Evolutionary conservation across 2,888 invertebrate species (phyloP).

Genomic region (Stramonita haemastoma): DNA sequence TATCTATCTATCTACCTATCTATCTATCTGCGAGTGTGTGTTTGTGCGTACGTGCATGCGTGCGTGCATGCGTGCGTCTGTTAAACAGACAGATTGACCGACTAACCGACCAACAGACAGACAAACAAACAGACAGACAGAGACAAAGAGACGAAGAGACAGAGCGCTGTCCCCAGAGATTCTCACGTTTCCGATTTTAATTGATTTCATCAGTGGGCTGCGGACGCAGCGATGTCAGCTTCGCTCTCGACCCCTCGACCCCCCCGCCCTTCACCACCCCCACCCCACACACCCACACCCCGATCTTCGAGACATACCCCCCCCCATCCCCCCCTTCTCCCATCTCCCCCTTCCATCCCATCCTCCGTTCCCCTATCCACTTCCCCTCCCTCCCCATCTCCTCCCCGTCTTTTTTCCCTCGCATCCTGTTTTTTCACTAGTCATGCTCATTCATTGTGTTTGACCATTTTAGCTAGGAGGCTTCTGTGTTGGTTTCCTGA

Average conservation of each 20-base stretch:
- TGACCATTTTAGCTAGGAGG: no score
- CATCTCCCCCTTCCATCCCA: background rate
- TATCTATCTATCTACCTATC: no score
- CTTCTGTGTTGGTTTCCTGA: no score
- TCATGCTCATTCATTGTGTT: no score
- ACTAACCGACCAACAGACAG: background rate
- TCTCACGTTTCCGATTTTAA: conserved; percentile 41
- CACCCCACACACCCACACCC: no score
- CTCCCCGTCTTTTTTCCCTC: no score
- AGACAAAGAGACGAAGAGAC: background rate
- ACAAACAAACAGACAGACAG: background rate
- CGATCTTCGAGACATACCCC: no score
- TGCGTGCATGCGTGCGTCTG: no score
- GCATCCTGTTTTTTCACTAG: no score
- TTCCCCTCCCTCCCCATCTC: background rate
- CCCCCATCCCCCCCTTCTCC: background rate
- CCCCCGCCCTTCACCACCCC: background rate
- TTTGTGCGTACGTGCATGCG: no score
- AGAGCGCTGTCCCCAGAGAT: conserved; percentile 10
- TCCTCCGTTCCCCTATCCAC: no score
- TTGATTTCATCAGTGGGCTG: conserved; percentile 36
- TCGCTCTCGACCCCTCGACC: background rate
- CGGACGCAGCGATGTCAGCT: background rate
- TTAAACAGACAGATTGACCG: background rate
- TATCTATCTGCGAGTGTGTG: no score